Evolutionary conservation across 2,113 vertebrate genomes (phyloP).

Genomic region (Uria lomvia): DNA sequence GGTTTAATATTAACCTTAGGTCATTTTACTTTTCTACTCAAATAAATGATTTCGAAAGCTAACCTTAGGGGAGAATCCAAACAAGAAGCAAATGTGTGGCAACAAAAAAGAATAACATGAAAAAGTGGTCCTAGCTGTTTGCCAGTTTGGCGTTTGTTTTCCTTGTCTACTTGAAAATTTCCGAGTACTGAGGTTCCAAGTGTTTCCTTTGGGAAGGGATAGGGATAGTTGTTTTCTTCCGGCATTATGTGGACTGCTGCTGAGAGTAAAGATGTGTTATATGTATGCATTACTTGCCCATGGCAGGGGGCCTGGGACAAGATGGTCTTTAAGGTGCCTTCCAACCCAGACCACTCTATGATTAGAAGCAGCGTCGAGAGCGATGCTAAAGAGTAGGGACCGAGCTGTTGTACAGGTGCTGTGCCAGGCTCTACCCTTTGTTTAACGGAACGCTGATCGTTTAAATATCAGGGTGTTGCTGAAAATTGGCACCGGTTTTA

Average conservation of each 20-base stretch:
- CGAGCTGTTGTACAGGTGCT: fast-evolving
- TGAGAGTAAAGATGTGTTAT: neutral
- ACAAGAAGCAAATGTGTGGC: neutral
- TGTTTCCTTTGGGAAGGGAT: neutral
- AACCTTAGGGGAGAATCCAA: neutral
- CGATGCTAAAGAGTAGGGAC: fast-evolving
- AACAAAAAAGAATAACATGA: neutral
- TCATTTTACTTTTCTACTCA: neutral
- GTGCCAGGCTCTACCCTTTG: neutral
- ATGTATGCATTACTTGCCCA: fast-evolving
- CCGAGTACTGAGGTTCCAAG: fast-evolving
- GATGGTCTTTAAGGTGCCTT: too few relatives aligned
- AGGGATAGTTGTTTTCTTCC: neutral
- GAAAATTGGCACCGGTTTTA: neutral
- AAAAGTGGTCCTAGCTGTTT: neutral
- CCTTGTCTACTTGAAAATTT: neutral
- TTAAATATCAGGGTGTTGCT: neutral
- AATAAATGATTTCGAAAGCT: neutral
- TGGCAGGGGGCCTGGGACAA: too few relatives aligned
- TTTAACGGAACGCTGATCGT: fast-evolving
- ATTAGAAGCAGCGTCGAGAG: neutral
- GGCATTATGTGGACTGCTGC: neutral
- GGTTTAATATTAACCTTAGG: neutral
- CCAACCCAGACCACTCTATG: too few relatives aligned
- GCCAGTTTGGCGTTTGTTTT: neutral